These are phyloP conservation scores for Tiaroga cobitis DNA, from an alignment of 2,797 vertebrate species.

Conservation along the genomic window DNA sequence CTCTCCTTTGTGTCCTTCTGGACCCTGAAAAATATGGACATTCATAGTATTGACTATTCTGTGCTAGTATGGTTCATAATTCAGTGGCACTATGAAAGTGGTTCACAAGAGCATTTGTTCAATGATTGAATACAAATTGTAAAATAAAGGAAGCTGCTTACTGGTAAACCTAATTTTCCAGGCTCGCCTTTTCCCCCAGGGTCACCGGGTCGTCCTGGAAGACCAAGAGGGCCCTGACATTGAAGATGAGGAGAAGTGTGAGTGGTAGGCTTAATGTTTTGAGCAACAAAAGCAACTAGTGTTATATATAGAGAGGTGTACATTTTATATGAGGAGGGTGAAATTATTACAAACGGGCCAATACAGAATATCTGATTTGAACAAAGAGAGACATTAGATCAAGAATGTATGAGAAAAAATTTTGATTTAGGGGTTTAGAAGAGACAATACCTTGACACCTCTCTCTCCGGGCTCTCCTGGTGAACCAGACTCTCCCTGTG, in stretches of 20 bases:
- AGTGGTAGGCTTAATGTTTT: neutral
- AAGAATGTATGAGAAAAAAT: neutral
- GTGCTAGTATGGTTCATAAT: neutral
- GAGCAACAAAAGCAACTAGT: neutral
- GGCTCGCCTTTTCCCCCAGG: slow-evolving; percentile 81
- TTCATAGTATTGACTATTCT: neutral
- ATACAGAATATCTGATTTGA: neutral
- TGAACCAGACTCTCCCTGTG: slow-evolving; percentile 82
- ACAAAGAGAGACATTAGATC: neutral
- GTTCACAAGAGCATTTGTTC: neutral
- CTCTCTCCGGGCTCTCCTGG: slow-evolving; percentile 82
- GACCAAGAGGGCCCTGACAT: slow-evolving; percentile 82
- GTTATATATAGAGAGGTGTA: neutral
- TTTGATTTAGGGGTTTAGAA: neutral
- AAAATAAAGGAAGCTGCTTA: slow-evolving; percentile 61
- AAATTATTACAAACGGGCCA: neutral
- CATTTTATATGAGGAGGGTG: neutral
- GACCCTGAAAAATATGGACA: slow-evolving; percentile 71
- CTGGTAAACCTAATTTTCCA: slow-evolving; percentile 69
- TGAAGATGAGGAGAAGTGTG: neutral
- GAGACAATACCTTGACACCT: slow-evolving; percentile 81
- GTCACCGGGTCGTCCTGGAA: slow-evolving; percentile 83
- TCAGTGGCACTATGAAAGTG: neutral
- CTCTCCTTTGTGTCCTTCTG: slow-evolving; percentile 80
- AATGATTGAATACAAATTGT: neutral